These are phyloP conservation scores for Sylvia atricapilla DNA, from an alignment of 2,113 vertebrate species.

Conservation along the genomic window DNA sequence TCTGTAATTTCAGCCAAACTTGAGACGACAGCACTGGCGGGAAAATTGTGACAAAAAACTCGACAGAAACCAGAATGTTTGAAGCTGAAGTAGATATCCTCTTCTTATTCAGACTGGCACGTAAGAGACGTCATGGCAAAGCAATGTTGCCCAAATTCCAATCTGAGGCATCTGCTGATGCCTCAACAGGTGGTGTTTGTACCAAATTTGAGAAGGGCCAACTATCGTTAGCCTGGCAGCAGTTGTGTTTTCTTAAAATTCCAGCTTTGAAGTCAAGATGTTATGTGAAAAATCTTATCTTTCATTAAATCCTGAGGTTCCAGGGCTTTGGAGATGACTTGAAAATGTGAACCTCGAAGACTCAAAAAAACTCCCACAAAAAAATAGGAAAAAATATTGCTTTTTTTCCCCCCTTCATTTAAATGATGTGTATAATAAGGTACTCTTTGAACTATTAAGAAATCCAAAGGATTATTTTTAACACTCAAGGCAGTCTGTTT, in stretches of 20 bases:
- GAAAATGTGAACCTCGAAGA: background rate
- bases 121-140: too few species aligned
- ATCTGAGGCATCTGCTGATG: background rate
- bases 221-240: background rate
- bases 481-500: background rate
- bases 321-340: background rate
- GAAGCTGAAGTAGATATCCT: background rate
- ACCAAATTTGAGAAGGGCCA: background rate
- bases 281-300: background rate
- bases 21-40: background rate
- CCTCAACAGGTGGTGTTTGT: conserved; percentile 12
- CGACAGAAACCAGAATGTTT: background rate
- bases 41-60: background rate
- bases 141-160: background rate
- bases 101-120: background rate
- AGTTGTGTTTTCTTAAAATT: background rate
- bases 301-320: background rate
- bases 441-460: background rate
- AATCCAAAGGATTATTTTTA: background rate
- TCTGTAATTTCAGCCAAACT: conserved; percentile 14
- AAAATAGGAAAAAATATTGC: background rate
- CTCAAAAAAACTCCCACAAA: background rate
- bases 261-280: background rate
- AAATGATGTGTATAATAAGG: background rate
- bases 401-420: background rate